phyloP scores from a whole-genome alignment of 2,888 invertebrate genomes.

The Diabrotica balteata region DNA sequence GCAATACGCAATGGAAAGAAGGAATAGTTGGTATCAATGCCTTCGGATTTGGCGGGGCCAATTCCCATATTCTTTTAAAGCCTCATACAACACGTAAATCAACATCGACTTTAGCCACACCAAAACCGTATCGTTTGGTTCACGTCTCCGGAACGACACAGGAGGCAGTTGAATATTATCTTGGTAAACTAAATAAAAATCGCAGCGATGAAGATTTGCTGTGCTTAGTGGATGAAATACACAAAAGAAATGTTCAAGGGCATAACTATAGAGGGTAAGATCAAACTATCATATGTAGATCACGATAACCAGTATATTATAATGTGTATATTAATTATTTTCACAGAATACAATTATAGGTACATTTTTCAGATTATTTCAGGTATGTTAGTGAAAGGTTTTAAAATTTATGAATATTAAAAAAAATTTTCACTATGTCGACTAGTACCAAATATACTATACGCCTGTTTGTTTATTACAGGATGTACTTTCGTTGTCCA shows the following conservation, averaged over 20 bases:
- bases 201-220: constrained; percentile 72
- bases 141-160: constrained; percentile 72
- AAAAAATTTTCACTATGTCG: no score
- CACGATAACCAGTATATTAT: no score
- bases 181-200: constrained; percentile 67
- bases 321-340: no score
- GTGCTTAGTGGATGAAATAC: constrained; percentile 74
- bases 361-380: not conserved
- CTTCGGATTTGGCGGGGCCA: constrained; percentile 71
- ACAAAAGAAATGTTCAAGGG: constrained; percentile 70
- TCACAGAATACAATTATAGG: no score
- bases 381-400: constrained; percentile 7
- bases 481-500: no score
- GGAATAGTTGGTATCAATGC: constrained; percentile 68
- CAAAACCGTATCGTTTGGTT: constrained; percentile 56
- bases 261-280: constrained; percentile 80
- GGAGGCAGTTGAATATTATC: constrained; percentile 70
- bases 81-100: constrained; percentile 53
- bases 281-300: not conserved
- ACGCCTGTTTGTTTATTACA: no score
- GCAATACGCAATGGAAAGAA: constrained; percentile 61
- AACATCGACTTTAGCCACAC: constrained; percentile 8
- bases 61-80: constrained; percentile 62
- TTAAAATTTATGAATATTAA: not conserved
- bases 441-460: no score